Evolutionary conservation across 1,140 invertebrate genomes (phyloP).

Genomic region (Zeugodacus cucurbitae): DNA sequence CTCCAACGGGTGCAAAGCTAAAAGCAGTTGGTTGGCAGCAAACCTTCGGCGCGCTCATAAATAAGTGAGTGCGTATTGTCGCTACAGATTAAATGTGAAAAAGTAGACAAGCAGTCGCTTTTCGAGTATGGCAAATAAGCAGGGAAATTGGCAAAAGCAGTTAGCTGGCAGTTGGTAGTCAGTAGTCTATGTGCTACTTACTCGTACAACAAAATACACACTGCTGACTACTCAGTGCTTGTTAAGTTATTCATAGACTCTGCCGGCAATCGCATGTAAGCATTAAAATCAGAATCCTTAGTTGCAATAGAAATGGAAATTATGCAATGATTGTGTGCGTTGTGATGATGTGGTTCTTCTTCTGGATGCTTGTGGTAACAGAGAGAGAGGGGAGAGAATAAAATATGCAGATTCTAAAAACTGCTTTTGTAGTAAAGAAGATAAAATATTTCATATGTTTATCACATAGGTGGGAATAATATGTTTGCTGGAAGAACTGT

Average conservation of each 20-base stretch:
- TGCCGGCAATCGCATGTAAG: neutral
- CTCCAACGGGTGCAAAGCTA: neutral
- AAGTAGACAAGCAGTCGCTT: slow-evolving; percentile 5
- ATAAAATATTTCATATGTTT: too few relatives aligned
- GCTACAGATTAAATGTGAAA: slow-evolving; percentile 21
- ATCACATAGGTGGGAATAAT: too few relatives aligned
- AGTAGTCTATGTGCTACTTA: neutral
- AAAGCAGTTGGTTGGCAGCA: neutral
- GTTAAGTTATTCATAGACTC: slow-evolving; percentile 25
- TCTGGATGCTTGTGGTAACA: neutral
- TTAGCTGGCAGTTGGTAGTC: neutral
- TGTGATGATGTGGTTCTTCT: neutral
- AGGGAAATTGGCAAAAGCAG: neutral
- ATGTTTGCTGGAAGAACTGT: too few relatives aligned
- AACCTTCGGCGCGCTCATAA: slow-evolving; percentile 41
- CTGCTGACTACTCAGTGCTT: neutral
- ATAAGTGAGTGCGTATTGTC: slow-evolving; percentile 42
- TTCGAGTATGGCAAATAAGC: slow-evolving; percentile 13
- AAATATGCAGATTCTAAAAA: neutral
- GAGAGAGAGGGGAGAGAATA: neutral
- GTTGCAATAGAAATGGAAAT: neutral
- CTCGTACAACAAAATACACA: neutral
- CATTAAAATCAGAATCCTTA: neutral
- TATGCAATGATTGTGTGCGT: neutral
- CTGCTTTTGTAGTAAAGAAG: too few relatives aligned